Evolutionary conservation across 2,113 vertebrate species (phyloP), one percentile per base, ranked within the genome.

Genomic region (Aegithalos caudatus): DNA sequence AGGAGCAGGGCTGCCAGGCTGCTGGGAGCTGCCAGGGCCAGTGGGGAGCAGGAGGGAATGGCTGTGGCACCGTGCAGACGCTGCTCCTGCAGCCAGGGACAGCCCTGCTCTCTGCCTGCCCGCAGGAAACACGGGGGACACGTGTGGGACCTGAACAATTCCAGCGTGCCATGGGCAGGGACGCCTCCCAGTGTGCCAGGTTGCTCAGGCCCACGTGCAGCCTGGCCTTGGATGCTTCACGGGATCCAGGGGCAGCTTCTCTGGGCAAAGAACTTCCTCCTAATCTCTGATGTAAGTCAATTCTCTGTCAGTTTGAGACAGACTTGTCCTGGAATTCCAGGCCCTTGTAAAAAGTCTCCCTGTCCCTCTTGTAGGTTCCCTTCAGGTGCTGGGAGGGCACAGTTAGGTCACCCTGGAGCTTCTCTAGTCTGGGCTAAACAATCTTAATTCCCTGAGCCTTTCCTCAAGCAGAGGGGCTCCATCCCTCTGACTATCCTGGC

Each of bases 91-190:
- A 12, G 20, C 19, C 51, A 37, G 45, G n/a, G 42, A 35, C 9
- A 37, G 61, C 40, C 7, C 45, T 25, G 42, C 82, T 27, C 54
- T 25, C 44, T 16, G 9, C 15, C 44, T 0, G 11, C 33, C 48
- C 6, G 44, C 9, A 22, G 3, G 3, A 66, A 61, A 23, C 22
- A 5, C 57, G 5, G 19, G 33, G 60, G 20, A 10, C 40, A 48
- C 21, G 0, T 1, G 2, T 24, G 44, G 19, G 37, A 62, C 29
- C 7, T 7, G 45, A 27, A 3, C 23, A 23, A 1, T 2, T 8
- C 56, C 3, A 47, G 14, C n/a, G 29, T 74, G 60, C n/a, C 58
- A 1, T 1, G 50, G n/a, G 29, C 42, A 74, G 24, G 51, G 7
- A 48, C 25, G 8, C 12, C 15, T 62, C 11, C 20, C 24, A 8